Base-by-base conservation (phyloP, 2,797 vertebrate genomes). In the Ptychadena robeensis region DNA sequence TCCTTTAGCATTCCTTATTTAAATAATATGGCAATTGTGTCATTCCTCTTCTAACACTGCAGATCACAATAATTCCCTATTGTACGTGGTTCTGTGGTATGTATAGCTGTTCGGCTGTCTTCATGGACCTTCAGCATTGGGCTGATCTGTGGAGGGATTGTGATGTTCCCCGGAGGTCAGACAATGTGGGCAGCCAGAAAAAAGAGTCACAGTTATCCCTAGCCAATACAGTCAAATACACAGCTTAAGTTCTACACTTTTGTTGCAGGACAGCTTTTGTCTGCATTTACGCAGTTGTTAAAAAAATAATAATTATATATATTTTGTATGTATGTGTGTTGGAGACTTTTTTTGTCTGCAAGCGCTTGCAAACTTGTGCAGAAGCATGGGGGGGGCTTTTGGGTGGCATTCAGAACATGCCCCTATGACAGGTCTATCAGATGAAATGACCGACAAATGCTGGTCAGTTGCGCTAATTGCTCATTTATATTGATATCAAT, bases 21-120 rank as follows among this genome's bases (percentile, higher is more conserved):
- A 25, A 61, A 61, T 61, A 61, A 61, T 61, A 61, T 61, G 59
- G 25, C 59, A 61, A 61, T 61, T 61, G 59, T 61, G 27, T 25
- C 10, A 61, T 25, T 61, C 25, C 59, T 27, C 59, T 10, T 2
- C n/a, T 61, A 61, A 61, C n/a, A 8, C 8, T n/a, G 59, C 59
- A 28, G 3, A 61, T 28, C 59, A 28, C 25, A 61, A 3, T 12
- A 61, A 27, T 48, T 2, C 59, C 3, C 1, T 61, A 25, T 61
- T 48, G 27, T 25, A 0, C 4, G 0, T 28, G 10, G 27, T 61
- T 3, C 59, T 1, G 8, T 28, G 25, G 59, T 25, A 68, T 68
- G n/a, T 35, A 68, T 68, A 68, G 66, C n/a, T 68, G 32, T 5
- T 38, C 32, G 9, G 34, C 32, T 68, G 34, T 61, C 2, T 68